These are phyloP conservation scores for Haliclona indistincta DNA, from an alignment of 37 sponge, comb jelly and placozoan genomes.

Conservation along the genomic window DNA sequence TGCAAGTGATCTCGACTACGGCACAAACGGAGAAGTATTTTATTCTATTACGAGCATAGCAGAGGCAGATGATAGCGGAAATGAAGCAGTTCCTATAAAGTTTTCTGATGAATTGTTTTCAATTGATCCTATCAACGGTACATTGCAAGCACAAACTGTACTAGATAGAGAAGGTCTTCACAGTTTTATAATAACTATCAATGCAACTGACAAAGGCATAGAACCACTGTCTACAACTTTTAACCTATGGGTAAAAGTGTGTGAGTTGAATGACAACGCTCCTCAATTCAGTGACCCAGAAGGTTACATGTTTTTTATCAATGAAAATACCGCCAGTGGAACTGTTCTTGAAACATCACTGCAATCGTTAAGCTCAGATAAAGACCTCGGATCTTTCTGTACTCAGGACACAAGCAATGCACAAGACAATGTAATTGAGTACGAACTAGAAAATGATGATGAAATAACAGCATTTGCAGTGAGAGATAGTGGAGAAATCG, in stretches of 20 bases:
- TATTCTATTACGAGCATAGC: slow-evolving; percentile 15
- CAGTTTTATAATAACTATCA: slow-evolving; percentile 18
- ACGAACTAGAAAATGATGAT: slow-evolving; percentile 26
- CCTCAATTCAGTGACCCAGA: slow-evolving; percentile 38
- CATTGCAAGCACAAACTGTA: background rate
- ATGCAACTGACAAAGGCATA: slow-evolving; percentile 14
- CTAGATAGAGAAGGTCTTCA: slow-evolving; percentile 49
- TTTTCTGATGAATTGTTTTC: too few relatives aligned
- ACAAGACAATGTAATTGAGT: slow-evolving; percentile 27
- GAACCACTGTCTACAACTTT: background rate
- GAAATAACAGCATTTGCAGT: too few relatives aligned
- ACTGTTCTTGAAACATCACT: slow-evolving; percentile 22
- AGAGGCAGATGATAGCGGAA: slow-evolving; percentile 30
- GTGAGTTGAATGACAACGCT: slow-evolving; percentile 76
- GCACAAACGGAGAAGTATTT: slow-evolving; percentile 50
- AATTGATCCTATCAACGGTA: slow-evolving; percentile 46
- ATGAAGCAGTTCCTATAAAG: too few relatives aligned
- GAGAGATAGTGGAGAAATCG: slow-evolving; percentile 59
- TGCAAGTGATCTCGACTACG: slow-evolving; percentile 57
- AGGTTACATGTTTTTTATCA: background rate
- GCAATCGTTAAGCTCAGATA: slow-evolving; percentile 42
- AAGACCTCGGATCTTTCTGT: slow-evolving; percentile 60
- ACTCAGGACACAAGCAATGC: slow-evolving; percentile 13
- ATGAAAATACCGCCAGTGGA: slow-evolving; percentile 30
- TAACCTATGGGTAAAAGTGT: slow-evolving; percentile 51